Evolutionary conservation across 2,113 vertebrate species (phyloP).

Genomic region (Pygoscelis antarcticus): DNA sequence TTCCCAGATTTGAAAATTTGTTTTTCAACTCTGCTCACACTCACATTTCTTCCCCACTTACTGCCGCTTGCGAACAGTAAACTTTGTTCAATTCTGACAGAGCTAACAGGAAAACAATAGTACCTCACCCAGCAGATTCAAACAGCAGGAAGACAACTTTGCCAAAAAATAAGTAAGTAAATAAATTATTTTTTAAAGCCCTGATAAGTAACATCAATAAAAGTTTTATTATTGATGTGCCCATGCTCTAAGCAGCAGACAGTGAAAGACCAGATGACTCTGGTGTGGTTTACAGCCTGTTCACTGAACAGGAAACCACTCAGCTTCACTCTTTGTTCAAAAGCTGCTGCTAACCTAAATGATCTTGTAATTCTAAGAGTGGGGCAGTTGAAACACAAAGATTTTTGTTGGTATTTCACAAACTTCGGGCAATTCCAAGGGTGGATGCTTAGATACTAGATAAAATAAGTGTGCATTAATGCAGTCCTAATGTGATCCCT

Average conservation of each 20-base stretch:
- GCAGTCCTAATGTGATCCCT: not conserved
- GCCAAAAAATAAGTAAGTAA: slow-evolving; percentile 70
- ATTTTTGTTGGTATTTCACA: not conserved
- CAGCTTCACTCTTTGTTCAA: not conserved
- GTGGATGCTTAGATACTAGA: not conserved
- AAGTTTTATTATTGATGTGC: not conserved
- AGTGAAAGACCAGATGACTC: not conserved
- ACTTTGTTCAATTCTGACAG: slow-evolving; percentile 44
- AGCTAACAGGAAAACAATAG: slow-evolving; percentile 30
- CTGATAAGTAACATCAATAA: not conserved
- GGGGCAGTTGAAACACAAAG: not conserved
- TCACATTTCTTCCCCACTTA: not conserved
- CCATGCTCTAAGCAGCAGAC: not conserved
- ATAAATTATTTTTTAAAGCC: slow-evolving; percentile 19
- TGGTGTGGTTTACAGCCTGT: not conserved
- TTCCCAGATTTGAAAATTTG: not conserved
- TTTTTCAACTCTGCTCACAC: not conserved
- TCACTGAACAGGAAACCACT: slow-evolving; percentile 19
- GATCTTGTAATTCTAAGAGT: not conserved
- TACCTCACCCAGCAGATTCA: not conserved
- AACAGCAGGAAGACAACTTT: slow-evolving; percentile 47
- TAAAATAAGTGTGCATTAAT: not conserved
- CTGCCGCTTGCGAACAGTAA: not conserved
- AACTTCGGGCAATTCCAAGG: not conserved
- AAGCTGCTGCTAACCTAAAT: not conserved